Evolutionary conservation across 2,797 vertebrate species (phyloP).

Genomic region (Paratrypauchen microcephalus): DNA sequence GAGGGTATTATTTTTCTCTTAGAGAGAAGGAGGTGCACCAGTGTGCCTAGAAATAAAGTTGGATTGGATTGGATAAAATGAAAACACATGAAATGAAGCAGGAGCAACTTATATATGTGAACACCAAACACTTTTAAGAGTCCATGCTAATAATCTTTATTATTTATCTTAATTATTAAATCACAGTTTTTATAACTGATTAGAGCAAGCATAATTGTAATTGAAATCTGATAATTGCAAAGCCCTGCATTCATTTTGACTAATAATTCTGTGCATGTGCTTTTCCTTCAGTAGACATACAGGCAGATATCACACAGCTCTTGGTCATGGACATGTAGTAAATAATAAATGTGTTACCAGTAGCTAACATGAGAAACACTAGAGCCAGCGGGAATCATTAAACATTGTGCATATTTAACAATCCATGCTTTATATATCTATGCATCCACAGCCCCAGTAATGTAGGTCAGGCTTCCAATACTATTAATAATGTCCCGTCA

Average conservation of each 20-base stretch:
- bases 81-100: too few relatives aligned
- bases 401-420: constrained; percentile 3
- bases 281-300: not conserved
- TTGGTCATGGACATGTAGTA: constrained; percentile 2
- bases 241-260: not conserved
- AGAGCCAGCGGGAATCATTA: constrained; percentile 2
- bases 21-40: too few relatives aligned
- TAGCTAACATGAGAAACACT: not conserved
- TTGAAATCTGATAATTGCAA: too few relatives aligned
- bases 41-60: too few relatives aligned
- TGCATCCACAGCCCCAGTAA: not conserved
- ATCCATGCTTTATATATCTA: not conserved
- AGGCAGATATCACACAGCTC: not conserved
- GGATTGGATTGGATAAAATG: too few relatives aligned
- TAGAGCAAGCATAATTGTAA: too few relatives aligned
- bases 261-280: not conserved
- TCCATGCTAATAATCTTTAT: too few relatives aligned
- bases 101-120: too few relatives aligned
- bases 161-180: too few relatives aligned
- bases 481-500: not conserved
- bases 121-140: too few relatives aligned
- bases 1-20: too few relatives aligned
- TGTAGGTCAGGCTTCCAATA: not conserved
- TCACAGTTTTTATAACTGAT: too few relatives aligned
- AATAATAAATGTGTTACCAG: constrained; percentile 8